Base-by-base conservation (phyloP, 2,888 invertebrate species). In the Lasioglossum morio region DNA sequence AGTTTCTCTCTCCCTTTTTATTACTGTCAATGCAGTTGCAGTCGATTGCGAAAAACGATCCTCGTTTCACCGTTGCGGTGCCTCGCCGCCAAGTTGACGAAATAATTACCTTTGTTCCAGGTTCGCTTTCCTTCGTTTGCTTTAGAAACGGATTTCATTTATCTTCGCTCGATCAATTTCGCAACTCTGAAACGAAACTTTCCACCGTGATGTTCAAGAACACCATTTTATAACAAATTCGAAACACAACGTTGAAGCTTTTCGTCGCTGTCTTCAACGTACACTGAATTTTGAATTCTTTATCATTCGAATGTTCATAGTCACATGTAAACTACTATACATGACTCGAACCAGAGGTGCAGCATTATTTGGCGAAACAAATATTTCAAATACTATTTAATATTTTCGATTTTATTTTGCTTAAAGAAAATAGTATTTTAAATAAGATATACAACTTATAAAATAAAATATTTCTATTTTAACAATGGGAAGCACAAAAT, bases 11-110 rank as follows among this genome's bases (percentile, higher is more conserved):
- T 19, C 23, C 30, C 8, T 30, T 30, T 30, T 66, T 66, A 30
- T 66, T 34, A 66, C 34, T 40, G 43, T 43, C 73, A 23, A n/a
- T 46, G 5, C 69, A 77, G 79, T 79, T 77, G 66, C 72, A 66
- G 19, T 53, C 19, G 12, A 46, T 83, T 76, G 34, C 72, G 48
- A 80, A 30, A 30, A 74, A 63, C 70, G 69, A 16, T 40, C 19
- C 7, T 4, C 23, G 19, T 57, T 37, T 30, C 14, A 70, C 60
- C 37, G 57, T 76, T 72, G 23, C 69, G 73, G 46, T 5, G 48
- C 34, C 27, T 27, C 10, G 48, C 30, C 43, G 34, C n/a, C 37
- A 12, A 19, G 53, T 66, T 79, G 53, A 60, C 69, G 46, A 57
- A 34, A 60, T 12, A 60, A 48, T 75, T 37, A 16, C 27, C 53